Conservation (phyloP, 37 sponge, comb jelly and placozoan genomes). For the Halichondria panicea region DNA sequence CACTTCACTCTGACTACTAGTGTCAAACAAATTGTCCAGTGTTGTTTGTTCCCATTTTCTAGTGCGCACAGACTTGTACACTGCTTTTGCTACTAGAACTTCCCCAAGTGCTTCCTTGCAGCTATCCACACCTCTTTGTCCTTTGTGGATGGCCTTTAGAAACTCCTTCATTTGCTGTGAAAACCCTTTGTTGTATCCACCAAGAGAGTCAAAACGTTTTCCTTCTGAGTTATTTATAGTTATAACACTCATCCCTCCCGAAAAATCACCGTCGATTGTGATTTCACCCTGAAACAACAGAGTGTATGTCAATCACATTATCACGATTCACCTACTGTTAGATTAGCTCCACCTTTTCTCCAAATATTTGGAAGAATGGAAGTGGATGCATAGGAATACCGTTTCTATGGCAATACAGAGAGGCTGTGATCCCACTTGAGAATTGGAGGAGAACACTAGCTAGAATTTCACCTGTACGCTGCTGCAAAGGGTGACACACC, state of each 20-base stretch:
- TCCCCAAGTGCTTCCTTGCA: constrained; percentile 27
- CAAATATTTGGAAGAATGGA: constrained; percentile 61
- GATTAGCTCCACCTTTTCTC: constrained; percentile 27
- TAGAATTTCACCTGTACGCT: constrained; percentile 23
- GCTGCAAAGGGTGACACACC: constrained; percentile 11
- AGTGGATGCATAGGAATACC: constrained; percentile 28
- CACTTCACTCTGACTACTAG: no score
- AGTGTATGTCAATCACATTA: not conserved
- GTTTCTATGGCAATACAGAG: constrained; percentile 23
- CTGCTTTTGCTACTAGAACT: constrained; percentile 30
- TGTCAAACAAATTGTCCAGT: constrained; percentile 10
- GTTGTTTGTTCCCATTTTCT: constrained; percentile 32
- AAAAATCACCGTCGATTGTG: constrained; percentile 48
- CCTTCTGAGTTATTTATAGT: not conserved
- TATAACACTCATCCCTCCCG: constrained; percentile 37
- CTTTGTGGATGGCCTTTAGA: constrained; percentile 10
- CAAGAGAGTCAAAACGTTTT: constrained; percentile 1
- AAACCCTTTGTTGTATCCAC: constrained; percentile 52
- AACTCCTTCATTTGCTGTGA: constrained; percentile 36
- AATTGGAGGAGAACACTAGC: constrained; percentile 40
- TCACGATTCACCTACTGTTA: not conserved
- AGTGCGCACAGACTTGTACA: constrained; percentile 20
- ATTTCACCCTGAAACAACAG: constrained; percentile 57
- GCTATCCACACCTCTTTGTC: not conserved
- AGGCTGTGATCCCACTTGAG: constrained; percentile 24